These are phyloP conservation scores for Nineta flava DNA, from an alignment of 2,888 invertebrate genomes.

Conservation along the genomic window DNA sequence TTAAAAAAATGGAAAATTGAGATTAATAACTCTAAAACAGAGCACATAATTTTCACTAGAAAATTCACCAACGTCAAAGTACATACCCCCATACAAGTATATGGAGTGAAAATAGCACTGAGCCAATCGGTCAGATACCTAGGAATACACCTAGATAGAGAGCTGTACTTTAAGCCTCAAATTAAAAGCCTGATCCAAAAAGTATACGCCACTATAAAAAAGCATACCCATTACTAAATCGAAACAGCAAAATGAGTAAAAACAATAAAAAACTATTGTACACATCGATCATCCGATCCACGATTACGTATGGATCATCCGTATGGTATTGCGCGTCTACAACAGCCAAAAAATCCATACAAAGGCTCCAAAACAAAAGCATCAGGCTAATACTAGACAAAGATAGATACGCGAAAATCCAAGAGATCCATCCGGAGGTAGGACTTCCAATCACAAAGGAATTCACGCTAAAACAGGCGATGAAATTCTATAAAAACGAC, in stretches of 20 bases:
- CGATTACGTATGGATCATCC: constrained; percentile 13
- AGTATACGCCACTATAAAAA: constrained; percentile 10
- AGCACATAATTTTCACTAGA: not conserved
- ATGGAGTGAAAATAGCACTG: not conserved
- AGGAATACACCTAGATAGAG: not conserved
- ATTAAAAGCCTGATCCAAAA: constrained; percentile 8
- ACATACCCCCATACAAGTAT: not conserved
- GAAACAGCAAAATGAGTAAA: constrained; percentile 9
- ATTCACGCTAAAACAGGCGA: too few species aligned
- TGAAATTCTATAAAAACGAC: too few species aligned
- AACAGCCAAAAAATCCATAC: constrained; percentile 8
- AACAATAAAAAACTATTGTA: constrained; percentile 16
- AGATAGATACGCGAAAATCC: constrained; percentile 10
- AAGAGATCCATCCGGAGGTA: constrained; percentile 9
- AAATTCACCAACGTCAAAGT: not conserved
- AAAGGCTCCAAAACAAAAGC: constrained; percentile 13
- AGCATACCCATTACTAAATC: constrained; percentile 13
- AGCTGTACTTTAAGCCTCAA: not conserved
- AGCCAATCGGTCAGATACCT: not conserved
- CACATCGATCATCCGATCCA: constrained; percentile 14
- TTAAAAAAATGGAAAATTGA: not conserved
- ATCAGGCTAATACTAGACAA: constrained; percentile 10
- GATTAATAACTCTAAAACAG: not conserved
- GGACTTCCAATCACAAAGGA: too few species aligned
- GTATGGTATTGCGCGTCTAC: constrained; percentile 11